phyloP scores from a whole-genome alignment of 35 echinoderm and acorn worm species.

The Holothuria glaberrima region DNA sequence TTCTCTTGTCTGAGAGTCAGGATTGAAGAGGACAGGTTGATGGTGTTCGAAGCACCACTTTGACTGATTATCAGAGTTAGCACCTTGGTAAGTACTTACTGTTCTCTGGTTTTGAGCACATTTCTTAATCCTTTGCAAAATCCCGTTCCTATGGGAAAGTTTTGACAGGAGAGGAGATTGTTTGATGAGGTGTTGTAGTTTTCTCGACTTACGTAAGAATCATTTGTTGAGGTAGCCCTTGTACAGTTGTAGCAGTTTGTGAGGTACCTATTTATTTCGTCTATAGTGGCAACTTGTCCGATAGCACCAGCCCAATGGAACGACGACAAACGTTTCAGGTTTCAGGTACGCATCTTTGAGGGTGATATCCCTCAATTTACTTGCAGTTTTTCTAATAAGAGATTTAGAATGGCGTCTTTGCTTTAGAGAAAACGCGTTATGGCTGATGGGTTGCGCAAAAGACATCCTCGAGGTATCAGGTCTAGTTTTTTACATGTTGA shows the following conservation, averaged over 20 bases:
- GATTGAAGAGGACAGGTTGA: not conserved
- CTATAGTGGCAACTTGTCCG: not conserved
- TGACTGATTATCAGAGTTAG: not conserved
- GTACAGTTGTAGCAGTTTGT: too few species aligned
- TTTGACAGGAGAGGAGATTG: not conserved
- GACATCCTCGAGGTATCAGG: conserved; percentile 30
- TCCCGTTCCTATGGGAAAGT: not conserved
- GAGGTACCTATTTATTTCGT: too few species aligned
- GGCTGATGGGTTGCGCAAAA: not conserved
- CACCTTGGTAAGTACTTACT: too few species aligned
- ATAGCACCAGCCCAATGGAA: not conserved
- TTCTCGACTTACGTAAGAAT: not conserved
- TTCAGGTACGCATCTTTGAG: conserved; percentile 32
- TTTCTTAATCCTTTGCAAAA: too few species aligned
- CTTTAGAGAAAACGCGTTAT: not conserved
- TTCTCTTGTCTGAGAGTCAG: not conserved
- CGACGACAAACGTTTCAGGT: not conserved
- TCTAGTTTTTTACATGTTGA: conserved; percentile 1
- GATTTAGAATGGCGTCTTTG: not conserved
- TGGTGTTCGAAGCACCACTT: not conserved
- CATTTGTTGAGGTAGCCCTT: not conserved
- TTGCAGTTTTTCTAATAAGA: not conserved
- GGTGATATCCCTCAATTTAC: not conserved
- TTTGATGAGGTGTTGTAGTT: not conserved
- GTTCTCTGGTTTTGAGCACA: too few species aligned